phyloP scores from a whole-genome alignment of 2,888 invertebrate species.

The Rosalia funebris region DNA sequence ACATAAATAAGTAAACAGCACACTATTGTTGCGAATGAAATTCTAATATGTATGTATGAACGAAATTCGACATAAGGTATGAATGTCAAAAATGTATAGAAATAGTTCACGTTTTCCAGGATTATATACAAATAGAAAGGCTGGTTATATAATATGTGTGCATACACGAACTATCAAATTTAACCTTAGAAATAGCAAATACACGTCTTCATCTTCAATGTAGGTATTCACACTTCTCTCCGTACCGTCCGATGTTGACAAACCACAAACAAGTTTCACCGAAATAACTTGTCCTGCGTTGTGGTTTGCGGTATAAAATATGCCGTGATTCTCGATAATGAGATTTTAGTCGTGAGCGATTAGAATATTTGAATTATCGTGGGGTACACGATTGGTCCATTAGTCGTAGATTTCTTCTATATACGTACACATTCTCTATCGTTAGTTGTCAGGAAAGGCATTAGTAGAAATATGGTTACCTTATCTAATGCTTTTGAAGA shows the following conservation, averaged over 20 bases:
- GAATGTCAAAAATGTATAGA: too few species aligned
- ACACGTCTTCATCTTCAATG: too few species aligned
- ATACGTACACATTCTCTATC: constrained; percentile 8
- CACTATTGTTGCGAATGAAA: too few species aligned
- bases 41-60: too few species aligned
- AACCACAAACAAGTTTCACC: constrained; percentile 9
- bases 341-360: constrained; percentile 5
- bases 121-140: too few species aligned
- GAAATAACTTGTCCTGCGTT: background rate
- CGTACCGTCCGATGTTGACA: background rate
- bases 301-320: background rate
- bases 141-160: too few species aligned
- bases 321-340: constrained; percentile 1
- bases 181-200: too few species aligned
- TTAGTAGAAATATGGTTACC: background rate
- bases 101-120: too few species aligned
- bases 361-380: constrained; percentile 15
- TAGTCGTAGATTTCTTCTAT: too few species aligned
- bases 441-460: background rate
- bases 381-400: constrained; percentile 16
- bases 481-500: background rate
- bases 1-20: too few species aligned
- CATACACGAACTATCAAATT: too few species aligned
- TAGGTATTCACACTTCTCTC: background rate
- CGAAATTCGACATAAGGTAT: too few species aligned